Percentiles rank a stretch among this genome's conserved stretches.
Evolutionary conservation across 2,888 invertebrate genomes (phyloP).

Genomic region (Drosophila atripex): DNA sequence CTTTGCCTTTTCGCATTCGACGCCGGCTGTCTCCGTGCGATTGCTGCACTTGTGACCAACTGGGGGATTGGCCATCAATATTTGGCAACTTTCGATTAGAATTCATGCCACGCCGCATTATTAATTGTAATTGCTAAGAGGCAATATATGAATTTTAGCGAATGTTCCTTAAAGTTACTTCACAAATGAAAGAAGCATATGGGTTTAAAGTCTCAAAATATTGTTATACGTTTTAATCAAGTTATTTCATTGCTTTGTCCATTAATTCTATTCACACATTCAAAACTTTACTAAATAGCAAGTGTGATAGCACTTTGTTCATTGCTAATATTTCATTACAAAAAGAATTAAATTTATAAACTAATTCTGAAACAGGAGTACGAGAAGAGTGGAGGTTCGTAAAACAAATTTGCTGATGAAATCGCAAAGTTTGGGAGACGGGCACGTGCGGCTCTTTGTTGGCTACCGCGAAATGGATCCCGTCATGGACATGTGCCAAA

Average conservation of each 20-base stretch:
- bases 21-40: slow-evolving; percentile 43
- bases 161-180: neutral
- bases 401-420: slow-evolving; percentile 53
- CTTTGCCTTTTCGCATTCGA: slow-evolving; percentile 17
- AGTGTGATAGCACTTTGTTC: slow-evolving; percentile 26
- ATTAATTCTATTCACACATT: too few species aligned
- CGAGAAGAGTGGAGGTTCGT: neutral
- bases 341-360: slow-evolving; percentile 54
- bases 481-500: slow-evolving; percentile 31
- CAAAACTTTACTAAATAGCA: too few species aligned
- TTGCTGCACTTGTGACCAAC: slow-evolving; percentile 43
- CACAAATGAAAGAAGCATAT: too few species aligned
- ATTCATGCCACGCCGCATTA: neutral
- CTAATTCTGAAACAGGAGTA: slow-evolving; percentile 30
- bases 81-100: slow-evolving; percentile 10
- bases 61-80: slow-evolving; percentile 25
- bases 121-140: slow-evolving; percentile 25
- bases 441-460: slow-evolving; percentile 61
- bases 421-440: slow-evolving; percentile 69
- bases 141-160: neutral
- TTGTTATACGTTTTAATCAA: too few species aligned
- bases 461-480: slow-evolving; percentile 38
- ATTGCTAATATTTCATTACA: slow-evolving; percentile 29
- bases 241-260: too few species aligned
- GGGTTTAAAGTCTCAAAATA: too few species aligned